Evolutionary conservation across 2,113 vertebrate genomes (phyloP), one percentile per base, ranked within the genome.

Genomic region (Craseonycteris thonglongyai): DNA sequence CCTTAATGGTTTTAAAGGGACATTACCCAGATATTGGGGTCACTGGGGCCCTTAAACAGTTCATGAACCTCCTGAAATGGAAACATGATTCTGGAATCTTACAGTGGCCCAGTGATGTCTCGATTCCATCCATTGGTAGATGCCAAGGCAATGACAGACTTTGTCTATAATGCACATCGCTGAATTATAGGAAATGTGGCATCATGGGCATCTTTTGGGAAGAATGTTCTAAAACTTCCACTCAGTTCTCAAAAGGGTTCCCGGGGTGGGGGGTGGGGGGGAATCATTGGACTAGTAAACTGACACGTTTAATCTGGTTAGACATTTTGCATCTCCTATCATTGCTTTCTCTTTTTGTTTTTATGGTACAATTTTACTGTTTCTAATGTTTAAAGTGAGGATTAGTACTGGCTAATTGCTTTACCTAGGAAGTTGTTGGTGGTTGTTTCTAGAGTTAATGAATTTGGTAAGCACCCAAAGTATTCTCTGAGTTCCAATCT

Each of bases 371-470:
- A 40, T 68, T 30, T 61, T 40, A 89, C 38, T 42, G 33, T 88
- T 91, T 89, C 65, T 84, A 68, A 66, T 87, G 90, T 71, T 89
- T 74, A 35, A 79, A 91, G 56, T 54, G 56, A 96, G 3, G 5
- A 47, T 74, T 66, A 72, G 38, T 82, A 61, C 18, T 49, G 65
- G 19, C 28, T 89, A 76, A 74, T 92, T 81, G 22, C 45, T 91
- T 78, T 74, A 72, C 74, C 88, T 91, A 63, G 65, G 84, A 76
- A 91, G 90, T 61, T 45, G 33, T 30, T 90, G 18, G 3, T 88
- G 30, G 54, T 63, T 51, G 35, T 93, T 83, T 40, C 5, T 47
- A 49, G 11, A 81, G 40, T 69, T 95, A 90, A 93, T 78, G 54
- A 84, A 71, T 91, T 84, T 93, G 72, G 40, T 87, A 51, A 92